Percentiles rank a stretch among this genome's conserved stretches.
Evolutionary conservation across 2,888 invertebrate genomes (phyloP).

Genomic region (Drosophila gaucha): DNA sequence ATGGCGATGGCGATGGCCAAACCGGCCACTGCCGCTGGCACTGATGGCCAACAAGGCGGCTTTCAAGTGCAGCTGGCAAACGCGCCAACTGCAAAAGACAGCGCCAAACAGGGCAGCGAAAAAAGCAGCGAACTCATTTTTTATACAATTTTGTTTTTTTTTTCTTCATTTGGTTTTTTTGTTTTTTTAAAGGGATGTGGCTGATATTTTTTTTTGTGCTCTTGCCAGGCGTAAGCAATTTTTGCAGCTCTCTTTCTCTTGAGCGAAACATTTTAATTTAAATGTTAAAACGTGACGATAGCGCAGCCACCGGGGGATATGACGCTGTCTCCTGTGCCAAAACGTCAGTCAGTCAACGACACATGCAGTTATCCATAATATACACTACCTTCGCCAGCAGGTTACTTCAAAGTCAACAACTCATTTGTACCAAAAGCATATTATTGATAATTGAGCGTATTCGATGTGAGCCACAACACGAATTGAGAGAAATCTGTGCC

Average conservation of each 20-base stretch:
- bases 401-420: background rate
- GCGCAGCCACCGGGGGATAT: conserved; percentile 50
- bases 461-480: background rate
- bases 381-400: background rate
- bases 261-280: conserved; percentile 79
- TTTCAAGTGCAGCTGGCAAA: conserved; percentile 72
- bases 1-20: conserved; percentile 27
- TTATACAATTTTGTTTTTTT: conserved; percentile 23
- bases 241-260: conserved; percentile 56
- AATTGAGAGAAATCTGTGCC: background rate
- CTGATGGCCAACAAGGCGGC: conserved; percentile 63
- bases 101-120: conserved; percentile 52
- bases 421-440: background rate
- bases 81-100: conserved; percentile 72
- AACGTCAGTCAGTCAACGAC: conserved; percentile 63
- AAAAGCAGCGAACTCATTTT: conserved; percentile 48
- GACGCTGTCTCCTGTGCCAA: conserved; percentile 51
- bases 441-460: background rate
- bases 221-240: conserved; percentile 62
- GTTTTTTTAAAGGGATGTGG: conserved; percentile 60
- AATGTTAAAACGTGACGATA: conserved; percentile 79
- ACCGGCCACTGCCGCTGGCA: conserved; percentile 42
- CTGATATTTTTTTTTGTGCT: conserved; percentile 56
- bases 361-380: conserved; percentile 28
- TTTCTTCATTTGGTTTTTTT: conserved; percentile 10